Evolutionary conservation across 2,888 invertebrate genomes (phyloP).

Genomic region (Malthinus flaveolus): DNA sequence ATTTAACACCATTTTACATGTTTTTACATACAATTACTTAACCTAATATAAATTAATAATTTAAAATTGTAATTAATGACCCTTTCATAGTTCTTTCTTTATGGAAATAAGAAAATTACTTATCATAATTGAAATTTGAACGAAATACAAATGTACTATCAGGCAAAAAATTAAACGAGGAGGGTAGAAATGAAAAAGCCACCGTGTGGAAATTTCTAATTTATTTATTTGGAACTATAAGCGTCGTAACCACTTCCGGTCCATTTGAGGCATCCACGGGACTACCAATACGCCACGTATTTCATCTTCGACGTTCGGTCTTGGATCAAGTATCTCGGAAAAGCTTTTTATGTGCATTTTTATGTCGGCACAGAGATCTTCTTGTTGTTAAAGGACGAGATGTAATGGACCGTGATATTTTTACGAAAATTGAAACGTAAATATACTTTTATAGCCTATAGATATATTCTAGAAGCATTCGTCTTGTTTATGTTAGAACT

Average conservation of each 20-base stretch:
- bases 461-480: conserved; percentile 22
- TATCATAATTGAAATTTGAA: not conserved
- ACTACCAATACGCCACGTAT: conserved; percentile 44
- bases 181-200: not conserved
- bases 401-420: conserved; percentile 54
- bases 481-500: conserved; percentile 14
- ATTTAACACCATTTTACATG: too few relatives aligned
- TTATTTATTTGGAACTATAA: conserved; percentile 29
- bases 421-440: conserved; percentile 55
- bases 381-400: conserved; percentile 46
- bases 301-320: conserved; percentile 48
- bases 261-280: conserved; percentile 44
- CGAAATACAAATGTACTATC: too few relatives aligned
- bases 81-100: not conserved
- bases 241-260: conserved; percentile 46
- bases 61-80: not conserved
- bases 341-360: conserved; percentile 50
- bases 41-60: too few relatives aligned
- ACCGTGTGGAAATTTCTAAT: conserved; percentile 13
- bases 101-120: not conserved
- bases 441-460: conserved; percentile 50
- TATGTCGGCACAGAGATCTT: conserved; percentile 49
- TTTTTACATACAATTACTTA: too few relatives aligned
- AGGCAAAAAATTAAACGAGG: too few relatives aligned
- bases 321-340: conserved; percentile 43